Evolutionary conservation across 2,113 vertebrate genomes (phyloP), one percentile per base, ranked within the genome.

Genomic region (Podocnemis expansa): DNA sequence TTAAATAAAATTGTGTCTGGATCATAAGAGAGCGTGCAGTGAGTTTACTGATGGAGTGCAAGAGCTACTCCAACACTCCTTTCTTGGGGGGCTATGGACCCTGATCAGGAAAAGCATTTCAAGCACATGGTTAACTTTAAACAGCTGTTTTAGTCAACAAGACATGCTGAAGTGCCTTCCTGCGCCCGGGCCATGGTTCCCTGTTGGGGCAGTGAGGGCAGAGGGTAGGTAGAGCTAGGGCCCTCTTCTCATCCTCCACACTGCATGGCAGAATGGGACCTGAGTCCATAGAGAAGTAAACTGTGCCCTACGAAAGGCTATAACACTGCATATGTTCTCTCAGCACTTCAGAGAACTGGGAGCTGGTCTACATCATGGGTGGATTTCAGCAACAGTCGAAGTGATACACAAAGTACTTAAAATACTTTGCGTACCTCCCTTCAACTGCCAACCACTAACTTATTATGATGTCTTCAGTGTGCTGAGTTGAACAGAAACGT

Each of bases 61-160:
- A 70, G 63, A 52, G 3, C 0, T 2, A 43, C 16, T 70, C 22
- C 43, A 29, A 29, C 41, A 51, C n/a, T 88, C 34, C 79, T 70
- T 56, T 22, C 41, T 16, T 84, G 31, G 5, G 38, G 17, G 73
- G 22, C 38, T 1, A 49, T 24, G 76, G 51, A 31, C 12, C 11
- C 60, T 6, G 60, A 0, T 1, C 63, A 43, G 8, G 27, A 0
- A 3, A 89, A 9, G 51, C 25, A 12, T 22, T 34, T 31, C 47
- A 75, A 11, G 3, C 4, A 9, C 3, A 43, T 78, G 14, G n/a
- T 84, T 41, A 76, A 76, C 41, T 76, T 76, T 76, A 76, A 76
- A 45, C 24, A 52, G 8, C 27, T 56, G 73, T 2, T 52, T 58
- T 43, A 80, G 43, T 24, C 38, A 52, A 58, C 27, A n/a, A 52